phyloP scores from a whole-genome alignment of 30 jellyfish, hydroid and myxozoan genomes.

The Nemopilema nomurai region DNA sequence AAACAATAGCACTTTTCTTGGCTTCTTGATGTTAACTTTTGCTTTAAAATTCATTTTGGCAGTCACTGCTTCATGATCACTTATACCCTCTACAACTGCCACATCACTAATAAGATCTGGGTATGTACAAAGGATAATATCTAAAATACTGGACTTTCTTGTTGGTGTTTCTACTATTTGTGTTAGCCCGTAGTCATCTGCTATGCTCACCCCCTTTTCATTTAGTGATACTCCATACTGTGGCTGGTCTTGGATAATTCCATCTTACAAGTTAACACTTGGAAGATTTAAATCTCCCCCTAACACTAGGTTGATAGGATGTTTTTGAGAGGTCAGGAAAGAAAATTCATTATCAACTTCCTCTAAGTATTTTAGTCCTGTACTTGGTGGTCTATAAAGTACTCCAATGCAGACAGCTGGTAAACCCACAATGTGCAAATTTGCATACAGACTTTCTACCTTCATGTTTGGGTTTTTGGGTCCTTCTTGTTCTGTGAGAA shows the following conservation, averaged over 20 bases:
- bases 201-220: not conserved
- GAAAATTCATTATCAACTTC: not conserved
- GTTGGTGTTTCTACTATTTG: conserved; percentile 9
- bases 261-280: conserved; percentile 1
- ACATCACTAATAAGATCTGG: conserved; percentile 5
- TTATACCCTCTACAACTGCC: conserved; percentile 13
- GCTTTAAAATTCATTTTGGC: not conserved
- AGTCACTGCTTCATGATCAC: conserved; percentile 17
- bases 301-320: conserved; percentile 3
- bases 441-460: conserved; percentile 9
- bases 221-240: not conserved
- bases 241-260: not conserved
- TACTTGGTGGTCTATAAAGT: not conserved
- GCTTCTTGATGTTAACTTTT: not conserved
- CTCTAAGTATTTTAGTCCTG: conserved; percentile 1
- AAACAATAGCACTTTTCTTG: not conserved
- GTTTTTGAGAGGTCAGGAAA: conserved; percentile 6
- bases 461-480: not conserved
- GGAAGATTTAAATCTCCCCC: conserved; percentile 13
- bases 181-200: conserved; percentile 7
- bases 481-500: conserved; percentile 6
- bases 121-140: conserved; percentile 8
- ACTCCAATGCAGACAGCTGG: conserved; percentile 22
- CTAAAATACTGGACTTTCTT: conserved; percentile 1
- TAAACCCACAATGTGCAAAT: conserved; percentile 7